A percentile compares a stretch with the other conserved stretches of the same genome.
phyloP scores from a whole-genome alignment of 2,797 vertebrate species.

The Malacoraja senta region DNA sequence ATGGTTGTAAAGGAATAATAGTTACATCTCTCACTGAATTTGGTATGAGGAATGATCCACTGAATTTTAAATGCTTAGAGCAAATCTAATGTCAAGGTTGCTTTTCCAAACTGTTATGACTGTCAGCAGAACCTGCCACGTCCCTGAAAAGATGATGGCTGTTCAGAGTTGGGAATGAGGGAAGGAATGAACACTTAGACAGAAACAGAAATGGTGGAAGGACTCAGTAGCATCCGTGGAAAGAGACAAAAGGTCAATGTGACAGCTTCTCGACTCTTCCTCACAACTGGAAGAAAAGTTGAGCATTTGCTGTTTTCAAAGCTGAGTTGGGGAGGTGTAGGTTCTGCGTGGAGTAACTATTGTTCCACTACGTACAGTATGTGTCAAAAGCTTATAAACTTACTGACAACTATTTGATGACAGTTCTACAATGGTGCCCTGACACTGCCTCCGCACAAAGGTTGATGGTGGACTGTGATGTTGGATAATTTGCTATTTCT shows the following conservation, averaged over 20 bases:
- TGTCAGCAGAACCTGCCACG: background rate
- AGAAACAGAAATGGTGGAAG: background rate
- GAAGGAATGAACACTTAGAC: background rate
- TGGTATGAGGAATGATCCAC: background rate
- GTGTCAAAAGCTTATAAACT: too few relatives aligned
- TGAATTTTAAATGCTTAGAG: background rate
- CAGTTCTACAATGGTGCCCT: too few relatives aligned
- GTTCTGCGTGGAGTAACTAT: too few relatives aligned
- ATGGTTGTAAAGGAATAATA: background rate
- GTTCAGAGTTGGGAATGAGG: background rate
- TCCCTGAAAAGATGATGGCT: background rate
- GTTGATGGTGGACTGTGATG: too few relatives aligned
- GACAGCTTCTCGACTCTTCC: too few relatives aligned
- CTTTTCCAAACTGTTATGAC: background rate
- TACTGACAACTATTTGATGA: too few relatives aligned
- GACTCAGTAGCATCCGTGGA: background rate
- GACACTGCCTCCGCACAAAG: too few relatives aligned
- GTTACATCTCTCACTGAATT: background rate
- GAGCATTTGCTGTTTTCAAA: too few relatives aligned
- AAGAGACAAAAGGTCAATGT: background rate
- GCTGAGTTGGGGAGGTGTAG: too few relatives aligned
- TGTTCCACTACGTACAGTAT: too few relatives aligned
- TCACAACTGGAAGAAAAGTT: too few relatives aligned
- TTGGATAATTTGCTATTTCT: too few relatives aligned
- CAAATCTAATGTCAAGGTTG: background rate